A percentile compares a stretch with the other conserved stretches of the same genome.
These are phyloP conservation scores for Phrynocephalus forsythii DNA, from an alignment of 2,797 vertebrate species.

Conservation along the genomic window DNA sequence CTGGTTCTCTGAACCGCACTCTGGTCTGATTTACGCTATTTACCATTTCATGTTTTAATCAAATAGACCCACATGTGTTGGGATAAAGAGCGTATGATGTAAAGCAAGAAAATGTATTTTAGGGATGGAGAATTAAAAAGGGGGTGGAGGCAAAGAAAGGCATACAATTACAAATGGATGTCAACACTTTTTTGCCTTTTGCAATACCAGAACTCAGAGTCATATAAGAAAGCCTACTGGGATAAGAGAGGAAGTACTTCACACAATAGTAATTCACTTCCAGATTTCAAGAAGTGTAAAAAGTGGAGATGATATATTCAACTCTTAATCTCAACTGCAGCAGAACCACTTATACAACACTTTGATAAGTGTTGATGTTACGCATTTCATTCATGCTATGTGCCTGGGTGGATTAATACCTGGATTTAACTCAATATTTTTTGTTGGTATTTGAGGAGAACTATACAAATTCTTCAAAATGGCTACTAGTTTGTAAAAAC, in stretches of 20 bases:
- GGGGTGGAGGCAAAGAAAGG: neutral
- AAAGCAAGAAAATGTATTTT: neutral
- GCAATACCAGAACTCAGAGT: neutral
- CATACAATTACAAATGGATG: neutral
- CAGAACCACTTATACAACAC: no score
- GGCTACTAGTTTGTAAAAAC: neutral
- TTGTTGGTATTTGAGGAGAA: neutral
- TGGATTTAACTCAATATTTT: neutral
- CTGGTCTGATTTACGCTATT: conserved; percentile 12
- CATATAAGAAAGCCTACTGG: neutral
- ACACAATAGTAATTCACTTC: neutral
- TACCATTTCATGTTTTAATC: conserved; percentile 4
- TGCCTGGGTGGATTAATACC: no score
- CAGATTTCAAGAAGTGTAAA: conserved; percentile 2
- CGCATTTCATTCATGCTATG: no score
- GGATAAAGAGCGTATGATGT: neutral
- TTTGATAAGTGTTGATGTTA: no score
- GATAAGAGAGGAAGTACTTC: neutral
- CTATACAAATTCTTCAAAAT: neutral
- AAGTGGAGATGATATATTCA: neutral
- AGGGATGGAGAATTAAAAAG: neutral
- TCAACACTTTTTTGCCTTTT: neutral
- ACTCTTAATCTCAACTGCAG: no score
- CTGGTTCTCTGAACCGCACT: conserved; percentile 7
- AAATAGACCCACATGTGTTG: neutral